Conservation (phyloP, 2,797 vertebrate species). For the Sphaeramia orbicularis region DNA sequence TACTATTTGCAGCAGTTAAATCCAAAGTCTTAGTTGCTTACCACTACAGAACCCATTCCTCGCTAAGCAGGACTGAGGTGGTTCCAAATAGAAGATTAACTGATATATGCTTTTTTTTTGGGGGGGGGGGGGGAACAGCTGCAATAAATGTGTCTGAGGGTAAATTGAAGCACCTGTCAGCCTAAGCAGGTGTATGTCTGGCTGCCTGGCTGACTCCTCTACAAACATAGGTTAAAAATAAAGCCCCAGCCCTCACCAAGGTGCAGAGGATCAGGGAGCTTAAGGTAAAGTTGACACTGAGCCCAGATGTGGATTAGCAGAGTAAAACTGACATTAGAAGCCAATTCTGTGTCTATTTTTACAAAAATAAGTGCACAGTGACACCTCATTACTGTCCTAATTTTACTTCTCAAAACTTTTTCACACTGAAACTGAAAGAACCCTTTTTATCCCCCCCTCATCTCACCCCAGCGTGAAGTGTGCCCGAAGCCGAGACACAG, state of each 20-base stretch:
- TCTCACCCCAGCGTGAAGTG: constrained; percentile 24
- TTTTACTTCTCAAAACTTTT: constrained; percentile 2
- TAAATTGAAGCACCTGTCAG: constrained; percentile 54
- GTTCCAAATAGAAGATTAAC: constrained; percentile 21
- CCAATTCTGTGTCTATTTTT: not conserved
- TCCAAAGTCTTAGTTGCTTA: constrained; percentile 20
- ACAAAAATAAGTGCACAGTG: not conserved
- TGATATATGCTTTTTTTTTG: not conserved
- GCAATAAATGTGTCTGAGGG: not conserved
- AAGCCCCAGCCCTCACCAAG: constrained; percentile 41
- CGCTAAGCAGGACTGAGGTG: constrained; percentile 11
- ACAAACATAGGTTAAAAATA: constrained; percentile 51
- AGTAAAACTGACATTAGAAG: constrained; percentile 20
- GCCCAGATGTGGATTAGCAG: constrained; percentile 42
- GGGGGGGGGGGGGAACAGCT: no score
- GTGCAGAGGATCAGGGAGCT: constrained; percentile 44
- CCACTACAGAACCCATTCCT: constrained; percentile 24
- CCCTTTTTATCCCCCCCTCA: not conserved
- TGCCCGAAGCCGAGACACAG: constrained; percentile 50
- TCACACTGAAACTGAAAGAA: not conserved
- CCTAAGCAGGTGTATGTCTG: constrained; percentile 66
- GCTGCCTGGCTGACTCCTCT: constrained; percentile 15
- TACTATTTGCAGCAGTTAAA: constrained; percentile 22
- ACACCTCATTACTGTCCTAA: not conserved
- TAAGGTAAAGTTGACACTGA: constrained; percentile 31